A percentile compares a stretch with the other conserved stretches of the same genome.
phyloP scores from a whole-genome alignment of 2,888 invertebrate species.

The Epistrophe grossulariae region DNA sequence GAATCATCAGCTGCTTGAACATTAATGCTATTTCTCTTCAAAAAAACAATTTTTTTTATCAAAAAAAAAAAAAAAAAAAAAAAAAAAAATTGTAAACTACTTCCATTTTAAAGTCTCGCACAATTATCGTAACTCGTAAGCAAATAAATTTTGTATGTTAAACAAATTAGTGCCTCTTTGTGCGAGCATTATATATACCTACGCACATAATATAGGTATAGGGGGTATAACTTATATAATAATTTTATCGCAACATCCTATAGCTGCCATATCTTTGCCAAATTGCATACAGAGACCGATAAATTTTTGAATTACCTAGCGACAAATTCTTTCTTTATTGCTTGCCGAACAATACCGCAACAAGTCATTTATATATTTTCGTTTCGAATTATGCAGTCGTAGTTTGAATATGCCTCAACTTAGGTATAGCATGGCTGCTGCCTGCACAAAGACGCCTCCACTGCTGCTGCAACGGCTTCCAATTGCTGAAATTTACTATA shows the following conservation, averaged over 20 bases:
- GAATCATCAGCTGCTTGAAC: no score
- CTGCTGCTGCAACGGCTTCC: neutral
- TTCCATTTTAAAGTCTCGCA: neutral
- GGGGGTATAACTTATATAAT: neutral
- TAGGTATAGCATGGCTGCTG: no score
- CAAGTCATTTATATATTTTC: slow-evolving; percentile 77
- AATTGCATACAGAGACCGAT: slow-evolving; percentile 71
- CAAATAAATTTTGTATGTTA: slow-evolving; percentile 19
- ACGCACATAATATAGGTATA: no score
- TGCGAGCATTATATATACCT: neutral
- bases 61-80: no score
- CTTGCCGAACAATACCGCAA: slow-evolving; percentile 77
- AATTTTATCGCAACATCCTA: slow-evolving; percentile 21
- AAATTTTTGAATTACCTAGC: slow-evolving; percentile 78
- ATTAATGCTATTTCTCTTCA: neutral
- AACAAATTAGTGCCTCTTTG: slow-evolving; percentile 50
- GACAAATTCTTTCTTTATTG: slow-evolving; percentile 78
- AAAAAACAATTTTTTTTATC: neutral
- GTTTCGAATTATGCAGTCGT: slow-evolving; percentile 77
- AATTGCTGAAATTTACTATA: slow-evolving; percentile 47
- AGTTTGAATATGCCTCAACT: slow-evolving; percentile 52
- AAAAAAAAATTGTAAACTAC: neutral
- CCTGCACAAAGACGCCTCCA: slow-evolving; percentile 20
- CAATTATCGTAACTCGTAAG: neutral
- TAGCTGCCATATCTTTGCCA: slow-evolving; percentile 42